phyloP scores from a whole-genome alignment of 2,888 invertebrate genomes.

The Phortica magna region DNA sequence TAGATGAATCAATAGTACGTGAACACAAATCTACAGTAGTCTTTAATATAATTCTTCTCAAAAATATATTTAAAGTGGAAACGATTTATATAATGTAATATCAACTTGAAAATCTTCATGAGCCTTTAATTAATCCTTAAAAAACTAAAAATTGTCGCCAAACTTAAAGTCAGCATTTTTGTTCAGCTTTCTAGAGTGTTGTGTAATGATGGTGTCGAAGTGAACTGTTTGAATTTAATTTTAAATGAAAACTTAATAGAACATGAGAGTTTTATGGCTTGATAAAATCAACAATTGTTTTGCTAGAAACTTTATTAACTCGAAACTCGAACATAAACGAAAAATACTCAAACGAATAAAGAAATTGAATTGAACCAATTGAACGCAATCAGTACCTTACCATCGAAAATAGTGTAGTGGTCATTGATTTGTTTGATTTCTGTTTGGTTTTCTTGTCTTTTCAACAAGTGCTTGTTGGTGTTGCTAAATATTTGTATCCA shows the following conservation, averaged over 20 bases:
- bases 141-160: too few species aligned
- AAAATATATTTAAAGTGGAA: too few species aligned
- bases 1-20: too few species aligned
- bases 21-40: too few species aligned
- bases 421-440: conserved; percentile 18
- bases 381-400: conserved; percentile 29
- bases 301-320: conserved; percentile 9
- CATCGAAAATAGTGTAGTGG: conserved; percentile 14
- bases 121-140: too few species aligned
- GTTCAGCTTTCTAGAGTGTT: too few species aligned
- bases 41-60: too few species aligned
- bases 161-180: too few species aligned
- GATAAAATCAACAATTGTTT: not conserved
- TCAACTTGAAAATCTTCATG: too few species aligned
- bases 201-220: not conserved
- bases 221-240: too few species aligned
- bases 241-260: not conserved
- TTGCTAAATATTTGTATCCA: not conserved
- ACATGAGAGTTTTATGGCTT: not conserved
- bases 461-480: not conserved
- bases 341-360: conserved; percentile 19
- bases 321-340: not conserved
- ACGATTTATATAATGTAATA: too few species aligned
- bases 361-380: conserved; percentile 20
- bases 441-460: conserved; percentile 11